Conservation (phyloP, 2,797 vertebrate genomes). For the Sebastes jordani region DNA sequence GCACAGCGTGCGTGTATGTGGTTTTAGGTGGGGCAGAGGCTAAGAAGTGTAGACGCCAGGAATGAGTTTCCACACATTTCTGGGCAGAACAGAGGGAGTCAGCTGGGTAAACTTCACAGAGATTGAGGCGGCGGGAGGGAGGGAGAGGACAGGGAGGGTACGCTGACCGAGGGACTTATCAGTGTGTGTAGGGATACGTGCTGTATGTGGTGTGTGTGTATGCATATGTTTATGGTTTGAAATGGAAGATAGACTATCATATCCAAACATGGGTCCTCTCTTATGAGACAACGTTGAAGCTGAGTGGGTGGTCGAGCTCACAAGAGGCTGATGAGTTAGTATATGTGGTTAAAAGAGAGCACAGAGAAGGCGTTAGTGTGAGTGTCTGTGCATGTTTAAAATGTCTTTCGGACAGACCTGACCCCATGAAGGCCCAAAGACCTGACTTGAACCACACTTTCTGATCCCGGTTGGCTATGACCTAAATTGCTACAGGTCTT, state of each 20-base stretch:
- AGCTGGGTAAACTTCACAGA: conserved; percentile 63
- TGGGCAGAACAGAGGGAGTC: conserved; percentile 55
- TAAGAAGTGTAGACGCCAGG: conserved; percentile 52
- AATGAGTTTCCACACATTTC: conserved; percentile 64
- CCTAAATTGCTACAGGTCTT: neutral
- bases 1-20: conserved; percentile 6
- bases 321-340: conserved; percentile 7
- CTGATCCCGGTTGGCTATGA: neutral
- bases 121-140: neutral
- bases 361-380: neutral
- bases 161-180: neutral
- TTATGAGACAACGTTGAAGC: conserved; percentile 21
- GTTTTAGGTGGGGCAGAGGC: conserved; percentile 46
- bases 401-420: neutral
- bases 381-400: neutral
- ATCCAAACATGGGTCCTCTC: conserved; percentile 61
- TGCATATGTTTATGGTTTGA: conserved; percentile 47
- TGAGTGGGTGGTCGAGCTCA: conserved; percentile 54
- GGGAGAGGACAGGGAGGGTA: conserved; percentile 1
- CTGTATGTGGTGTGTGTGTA: conserved; percentile 2
- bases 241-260: conserved; percentile 51
- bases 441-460: conserved; percentile 7
- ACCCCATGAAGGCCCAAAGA: neutral
- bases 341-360: conserved; percentile 5
- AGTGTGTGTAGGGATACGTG: neutral